These are phyloP conservation scores for Drosophila kanapiae DNA, from an alignment of 1,140 invertebrate species.

Conservation along the genomic window DNA sequence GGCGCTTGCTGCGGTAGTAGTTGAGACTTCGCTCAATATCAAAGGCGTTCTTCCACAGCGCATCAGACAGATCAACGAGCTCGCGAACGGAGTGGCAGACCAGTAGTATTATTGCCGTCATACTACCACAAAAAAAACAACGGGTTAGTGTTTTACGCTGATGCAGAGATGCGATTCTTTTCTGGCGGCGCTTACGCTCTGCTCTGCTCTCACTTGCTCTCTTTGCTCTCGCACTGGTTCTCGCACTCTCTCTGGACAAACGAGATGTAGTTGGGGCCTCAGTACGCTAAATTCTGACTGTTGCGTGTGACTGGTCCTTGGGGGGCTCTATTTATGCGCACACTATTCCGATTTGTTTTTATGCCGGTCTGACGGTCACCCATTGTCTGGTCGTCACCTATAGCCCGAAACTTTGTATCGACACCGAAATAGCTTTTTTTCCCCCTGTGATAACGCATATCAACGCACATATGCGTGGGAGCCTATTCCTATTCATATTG, in stretches of 20 bases:
- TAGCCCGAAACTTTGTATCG: slow-evolving; percentile 24
- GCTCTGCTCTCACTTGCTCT: slow-evolving; percentile 26
- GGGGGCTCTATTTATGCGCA: neutral
- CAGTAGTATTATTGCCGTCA: slow-evolving; percentile 77
- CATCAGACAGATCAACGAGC: slow-evolving; percentile 73
- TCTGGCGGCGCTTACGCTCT: slow-evolving; percentile 16
- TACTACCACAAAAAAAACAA: slow-evolving; percentile 57
- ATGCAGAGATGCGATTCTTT: slow-evolving; percentile 35
- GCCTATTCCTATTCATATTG: neutral
- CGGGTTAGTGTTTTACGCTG: slow-evolving; percentile 35
- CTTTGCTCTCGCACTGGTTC: slow-evolving; percentile 24
- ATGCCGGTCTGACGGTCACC: slow-evolving; percentile 23
- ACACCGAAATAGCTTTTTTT: slow-evolving; percentile 23
- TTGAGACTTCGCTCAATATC: slow-evolving; percentile 56
- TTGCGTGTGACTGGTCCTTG: slow-evolving; percentile 1
- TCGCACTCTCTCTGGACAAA: slow-evolving; percentile 2
- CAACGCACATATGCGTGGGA: slow-evolving; percentile 7
- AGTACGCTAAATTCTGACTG: slow-evolving; percentile 1
- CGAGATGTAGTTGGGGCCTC: slow-evolving; percentile 14
- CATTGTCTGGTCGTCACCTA: neutral
- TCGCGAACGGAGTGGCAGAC: slow-evolving; percentile 60
- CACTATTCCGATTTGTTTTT: slow-evolving; percentile 13
- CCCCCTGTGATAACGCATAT: slow-evolving; percentile 18
- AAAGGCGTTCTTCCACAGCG: slow-evolving; percentile 68
- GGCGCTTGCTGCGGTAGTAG: slow-evolving; percentile 63